Evolutionary conservation across 2,888 invertebrate genomes (phyloP).

Genomic region (Eilema caniola): DNA sequence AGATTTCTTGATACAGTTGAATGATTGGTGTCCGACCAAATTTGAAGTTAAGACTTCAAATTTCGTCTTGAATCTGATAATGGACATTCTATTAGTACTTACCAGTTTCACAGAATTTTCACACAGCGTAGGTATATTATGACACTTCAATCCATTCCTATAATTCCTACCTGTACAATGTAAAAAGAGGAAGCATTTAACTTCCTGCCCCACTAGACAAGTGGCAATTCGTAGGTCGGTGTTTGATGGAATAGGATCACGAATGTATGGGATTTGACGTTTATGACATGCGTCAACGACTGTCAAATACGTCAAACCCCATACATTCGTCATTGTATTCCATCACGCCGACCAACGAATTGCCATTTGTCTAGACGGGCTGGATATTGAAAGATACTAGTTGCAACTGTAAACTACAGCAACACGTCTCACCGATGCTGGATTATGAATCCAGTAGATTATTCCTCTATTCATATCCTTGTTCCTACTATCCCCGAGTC

Average conservation of each 20-base stretch:
- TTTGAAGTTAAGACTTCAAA: background rate
- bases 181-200: background rate
- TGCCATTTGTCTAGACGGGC: too few species aligned
- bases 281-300: too few species aligned
- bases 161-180: background rate
- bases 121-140: too few species aligned
- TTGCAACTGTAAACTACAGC: background rate
- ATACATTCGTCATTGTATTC: too few species aligned
- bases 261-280: too few species aligned
- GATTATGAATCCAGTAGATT: background rate
- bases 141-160: background rate
- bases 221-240: too few species aligned
- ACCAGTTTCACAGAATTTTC: background rate
- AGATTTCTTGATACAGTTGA: background rate
- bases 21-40: background rate
- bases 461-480: background rate
- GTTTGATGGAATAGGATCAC: too few species aligned
- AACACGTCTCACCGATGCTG: background rate
- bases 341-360: too few species aligned
- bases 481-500: too few species aligned
- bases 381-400: background rate
- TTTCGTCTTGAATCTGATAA: background rate
- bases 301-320: too few species aligned
- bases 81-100: background rate
- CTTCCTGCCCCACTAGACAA: too few species aligned